Conservation (phyloP, 1,140 invertebrate species). For the Globodera ellingtonae region DNA sequence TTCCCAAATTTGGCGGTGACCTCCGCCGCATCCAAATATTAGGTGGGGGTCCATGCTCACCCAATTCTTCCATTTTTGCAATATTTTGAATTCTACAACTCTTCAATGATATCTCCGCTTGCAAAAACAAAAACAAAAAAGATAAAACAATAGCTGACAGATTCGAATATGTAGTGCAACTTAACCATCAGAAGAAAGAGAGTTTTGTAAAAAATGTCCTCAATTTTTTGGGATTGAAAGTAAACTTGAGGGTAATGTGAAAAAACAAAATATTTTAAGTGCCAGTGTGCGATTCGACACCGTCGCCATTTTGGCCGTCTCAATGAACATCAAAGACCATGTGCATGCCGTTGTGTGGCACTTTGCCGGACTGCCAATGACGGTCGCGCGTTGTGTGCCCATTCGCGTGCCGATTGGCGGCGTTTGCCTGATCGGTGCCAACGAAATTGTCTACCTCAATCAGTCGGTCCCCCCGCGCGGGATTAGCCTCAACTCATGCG, state of each 20-base stretch:
- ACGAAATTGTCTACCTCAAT: conserved; percentile 69
- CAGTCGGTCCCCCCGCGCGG: conserved; percentile 97
- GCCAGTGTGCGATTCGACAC: conserved; percentile 93
- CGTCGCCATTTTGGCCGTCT: conserved; percentile 91
- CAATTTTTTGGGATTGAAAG: no score
- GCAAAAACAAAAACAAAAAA: no score
- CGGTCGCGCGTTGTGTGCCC: conserved; percentile 44
- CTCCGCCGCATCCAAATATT: no score
- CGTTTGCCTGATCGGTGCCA: conserved; percentile 65
- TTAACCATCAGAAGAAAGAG: no score
- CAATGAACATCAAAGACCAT: conserved; percentile 95
- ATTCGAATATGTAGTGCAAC: conserved; percentile 16
- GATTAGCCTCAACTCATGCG: conserved; percentile 87
- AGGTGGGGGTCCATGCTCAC: no score
- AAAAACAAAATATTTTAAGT: conserved; percentile 42
- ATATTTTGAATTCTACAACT: no score
- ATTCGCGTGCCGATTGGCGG: conserved; percentile 56
- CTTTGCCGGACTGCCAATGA: conserved; percentile 73
- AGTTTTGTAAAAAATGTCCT: no score
- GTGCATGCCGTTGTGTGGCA: conserved; percentile 87
- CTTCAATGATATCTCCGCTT: no score
- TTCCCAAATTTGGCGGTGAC: no score
- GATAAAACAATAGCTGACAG: no score
- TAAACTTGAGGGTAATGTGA: no score
- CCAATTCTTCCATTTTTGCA: no score